Evolutionary conservation across 2,113 vertebrate genomes (phyloP).

Genomic region (Ariopsis seemanni): DNA sequence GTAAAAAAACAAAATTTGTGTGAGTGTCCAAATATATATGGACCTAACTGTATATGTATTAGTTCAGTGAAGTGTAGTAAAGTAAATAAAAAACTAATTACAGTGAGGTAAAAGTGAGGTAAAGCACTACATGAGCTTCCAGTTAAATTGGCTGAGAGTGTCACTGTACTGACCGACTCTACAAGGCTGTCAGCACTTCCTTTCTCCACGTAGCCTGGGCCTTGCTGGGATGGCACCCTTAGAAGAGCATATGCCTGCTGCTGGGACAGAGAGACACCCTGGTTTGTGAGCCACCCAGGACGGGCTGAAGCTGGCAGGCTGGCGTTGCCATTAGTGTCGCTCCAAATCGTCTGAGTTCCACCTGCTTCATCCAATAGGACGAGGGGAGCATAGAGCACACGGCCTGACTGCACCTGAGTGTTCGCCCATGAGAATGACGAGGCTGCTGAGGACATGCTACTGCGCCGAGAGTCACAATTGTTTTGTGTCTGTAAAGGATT

Average conservation of each 20-base stretch:
- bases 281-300: conserved; percentile 56
- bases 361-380: conserved; percentile 80
- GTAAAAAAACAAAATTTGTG: too few relatives aligned
- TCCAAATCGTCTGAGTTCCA: conserved; percentile 57
- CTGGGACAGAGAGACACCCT: conserved; percentile 45
- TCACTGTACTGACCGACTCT: conserved; percentile 79
- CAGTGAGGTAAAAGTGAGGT: not conserved
- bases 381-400: conserved; percentile 85
- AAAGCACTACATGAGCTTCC: not conserved
- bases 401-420: conserved; percentile 73
- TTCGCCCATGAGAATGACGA: conserved; percentile 81
- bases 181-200: conserved; percentile 89
- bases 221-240: conserved; percentile 73
- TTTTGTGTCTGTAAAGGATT: conserved; percentile 53
- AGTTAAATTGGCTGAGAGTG: not conserved
- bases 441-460: conserved; percentile 50
- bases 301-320: conserved; percentile 59
- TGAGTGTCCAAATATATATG: too few relatives aligned
- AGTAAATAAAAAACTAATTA: not conserved
- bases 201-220: conserved; percentile 69
- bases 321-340: conserved; percentile 47
- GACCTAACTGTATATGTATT: too few relatives aligned
- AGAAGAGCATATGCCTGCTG: conserved; percentile 79
- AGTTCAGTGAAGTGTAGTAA: not conserved
- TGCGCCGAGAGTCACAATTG: conserved; percentile 66